phyloP scores from a whole-genome alignment of 1,140 invertebrate species.

The Drosophila sproati region DNA sequence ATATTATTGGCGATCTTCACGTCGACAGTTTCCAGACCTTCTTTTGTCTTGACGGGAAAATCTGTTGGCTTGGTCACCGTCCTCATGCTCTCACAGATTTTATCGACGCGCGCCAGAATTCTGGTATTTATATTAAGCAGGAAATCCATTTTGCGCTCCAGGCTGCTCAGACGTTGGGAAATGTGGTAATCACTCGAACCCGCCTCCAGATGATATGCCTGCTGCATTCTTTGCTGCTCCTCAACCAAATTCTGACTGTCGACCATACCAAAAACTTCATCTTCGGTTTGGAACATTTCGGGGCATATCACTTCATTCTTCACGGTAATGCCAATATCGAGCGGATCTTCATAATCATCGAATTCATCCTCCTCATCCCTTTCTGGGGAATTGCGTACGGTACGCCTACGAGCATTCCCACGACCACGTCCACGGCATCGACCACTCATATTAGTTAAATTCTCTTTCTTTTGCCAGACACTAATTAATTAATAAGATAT shows the following conservation, averaged over 20 bases:
- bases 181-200: constrained; percentile 18
- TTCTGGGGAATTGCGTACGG: neutral
- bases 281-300: constrained; percentile 10
- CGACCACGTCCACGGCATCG: neutral
- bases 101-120: constrained; percentile 38
- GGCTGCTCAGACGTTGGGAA: constrained; percentile 25
- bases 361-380: neutral
- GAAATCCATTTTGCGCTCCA: constrained; percentile 46
- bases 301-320: constrained; percentile 29
- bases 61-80: constrained; percentile 16
- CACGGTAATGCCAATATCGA: constrained; percentile 17
- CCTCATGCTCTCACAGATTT: constrained; percentile 36
- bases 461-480: neutral
- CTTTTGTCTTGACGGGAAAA: constrained; percentile 31
- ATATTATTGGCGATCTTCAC: constrained; percentile 24
- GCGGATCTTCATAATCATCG: constrained; percentile 34
- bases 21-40: constrained; percentile 28
- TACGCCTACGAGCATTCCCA: neutral
- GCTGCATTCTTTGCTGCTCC: constrained; percentile 28
- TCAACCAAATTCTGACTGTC: constrained; percentile 28
- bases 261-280: constrained; percentile 22
- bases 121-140: constrained; percentile 39
- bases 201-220: constrained; percentile 3
- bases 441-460: constrained; percentile 5
- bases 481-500: neutral